Evolutionary conservation across 2,797 vertebrate species (phyloP).

Genomic region (Podargus strigoides): DNA sequence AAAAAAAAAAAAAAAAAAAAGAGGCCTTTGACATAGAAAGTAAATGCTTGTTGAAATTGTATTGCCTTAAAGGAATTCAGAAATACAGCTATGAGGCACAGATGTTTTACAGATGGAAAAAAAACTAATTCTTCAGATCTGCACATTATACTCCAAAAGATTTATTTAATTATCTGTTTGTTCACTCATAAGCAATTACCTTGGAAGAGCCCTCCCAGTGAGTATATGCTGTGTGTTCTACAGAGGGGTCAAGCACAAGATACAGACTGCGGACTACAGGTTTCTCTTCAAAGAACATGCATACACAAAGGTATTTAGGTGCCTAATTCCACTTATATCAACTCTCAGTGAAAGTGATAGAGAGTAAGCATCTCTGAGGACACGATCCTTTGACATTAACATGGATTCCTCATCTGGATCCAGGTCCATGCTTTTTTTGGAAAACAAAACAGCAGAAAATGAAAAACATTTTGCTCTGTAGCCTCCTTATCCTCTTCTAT

Average conservation of each 20-base stretch:
- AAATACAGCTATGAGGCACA: background rate
- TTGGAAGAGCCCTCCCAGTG: background rate
- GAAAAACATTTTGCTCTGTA: background rate
- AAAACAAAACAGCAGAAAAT: background rate
- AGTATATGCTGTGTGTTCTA: background rate
- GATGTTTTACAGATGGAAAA: background rate
- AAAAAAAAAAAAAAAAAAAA: background rate
- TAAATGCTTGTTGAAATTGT: background rate
- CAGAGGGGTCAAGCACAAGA: background rate
- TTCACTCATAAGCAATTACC: background rate
- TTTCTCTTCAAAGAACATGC: background rate
- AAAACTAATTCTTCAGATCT: background rate
- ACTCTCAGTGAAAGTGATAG: background rate
- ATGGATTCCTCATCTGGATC: background rate
- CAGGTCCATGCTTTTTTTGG: background rate
- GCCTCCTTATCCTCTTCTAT: background rate
- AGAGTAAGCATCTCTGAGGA: background rate
- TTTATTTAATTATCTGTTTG: background rate
- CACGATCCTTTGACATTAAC: background rate
- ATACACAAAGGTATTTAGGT: background rate
- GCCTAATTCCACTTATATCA: background rate
- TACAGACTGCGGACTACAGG: background rate
- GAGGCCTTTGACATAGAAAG: background rate
- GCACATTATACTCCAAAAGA: background rate
- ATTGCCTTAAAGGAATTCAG: background rate